phyloP scores from a whole-genome alignment of 2,888 invertebrate species.

The Eilema caniola region DNA sequence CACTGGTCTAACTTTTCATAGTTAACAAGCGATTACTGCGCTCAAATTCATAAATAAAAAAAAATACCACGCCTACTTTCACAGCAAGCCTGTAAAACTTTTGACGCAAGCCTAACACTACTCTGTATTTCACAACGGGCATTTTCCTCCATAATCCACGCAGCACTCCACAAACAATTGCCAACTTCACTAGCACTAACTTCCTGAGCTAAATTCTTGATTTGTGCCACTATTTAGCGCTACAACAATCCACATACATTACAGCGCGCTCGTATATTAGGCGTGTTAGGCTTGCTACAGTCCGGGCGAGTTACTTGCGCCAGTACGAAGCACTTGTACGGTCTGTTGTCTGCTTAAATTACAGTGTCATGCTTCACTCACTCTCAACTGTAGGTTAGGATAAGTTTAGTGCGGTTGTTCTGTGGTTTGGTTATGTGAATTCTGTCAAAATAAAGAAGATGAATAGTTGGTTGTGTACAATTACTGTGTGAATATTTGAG shows the following conservation, averaged over 20 bases:
- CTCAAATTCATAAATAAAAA: too few relatives aligned
- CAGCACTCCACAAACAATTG: slow-evolving; percentile 6
- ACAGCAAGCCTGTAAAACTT: background rate
- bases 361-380: slow-evolving; percentile 70
- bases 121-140: background rate
- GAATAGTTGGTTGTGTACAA: slow-evolving; percentile 1
- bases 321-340: slow-evolving; percentile 53
- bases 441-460: slow-evolving; percentile 4
- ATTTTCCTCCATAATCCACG: slow-evolving; percentile 5
- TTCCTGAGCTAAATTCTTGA: slow-evolving; percentile 44
- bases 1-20: too few relatives aligned
- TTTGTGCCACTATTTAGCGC: slow-evolving; percentile 42
- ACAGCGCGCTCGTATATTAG: slow-evolving; percentile 41
- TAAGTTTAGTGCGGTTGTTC: slow-evolving; percentile 16
- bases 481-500: background rate
- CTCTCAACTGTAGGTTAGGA: slow-evolving; percentile 49
- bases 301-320: slow-evolving; percentile 51
- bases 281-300: slow-evolving; percentile 41
- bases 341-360: slow-evolving; percentile 76
- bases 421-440: slow-evolving; percentile 8
- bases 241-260: slow-evolving; percentile 45
- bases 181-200: slow-evolving; percentile 27
- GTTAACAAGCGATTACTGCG: background rate
- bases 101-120: background rate
- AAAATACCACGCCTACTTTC: too few relatives aligned